phyloP scores from a whole-genome alignment of 2,113 vertebrate species.

The Ictidomys tridecemlineatus region DNA sequence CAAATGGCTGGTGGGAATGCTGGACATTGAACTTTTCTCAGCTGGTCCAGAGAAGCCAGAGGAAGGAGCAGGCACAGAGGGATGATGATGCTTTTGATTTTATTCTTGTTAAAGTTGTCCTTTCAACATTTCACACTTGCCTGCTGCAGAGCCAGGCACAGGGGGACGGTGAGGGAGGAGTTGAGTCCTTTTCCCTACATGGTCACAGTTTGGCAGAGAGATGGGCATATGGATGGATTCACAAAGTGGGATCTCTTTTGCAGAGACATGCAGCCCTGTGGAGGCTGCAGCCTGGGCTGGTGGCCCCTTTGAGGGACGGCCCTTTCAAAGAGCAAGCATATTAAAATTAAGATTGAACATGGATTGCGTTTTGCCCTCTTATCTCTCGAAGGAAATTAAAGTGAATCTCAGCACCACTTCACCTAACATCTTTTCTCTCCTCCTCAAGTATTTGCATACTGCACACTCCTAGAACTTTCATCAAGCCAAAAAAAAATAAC shows the following conservation, averaged over 20 bases:
- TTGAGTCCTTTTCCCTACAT: not conserved
- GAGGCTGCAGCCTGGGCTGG: not conserved
- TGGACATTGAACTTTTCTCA: not conserved
- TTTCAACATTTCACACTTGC: not conserved
- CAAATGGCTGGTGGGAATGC: not conserved
- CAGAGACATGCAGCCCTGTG: too few species aligned
- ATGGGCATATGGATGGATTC: too few species aligned
- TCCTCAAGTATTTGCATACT: not conserved
- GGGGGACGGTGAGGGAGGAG: not conserved
- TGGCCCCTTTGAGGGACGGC: not conserved
- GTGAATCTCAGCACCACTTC: not conserved
- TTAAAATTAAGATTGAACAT: not conserved
- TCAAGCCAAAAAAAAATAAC: not conserved
- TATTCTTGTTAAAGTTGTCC: not conserved
- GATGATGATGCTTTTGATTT: not conserved
- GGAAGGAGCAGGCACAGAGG: not conserved
- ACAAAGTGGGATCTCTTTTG: not conserved
- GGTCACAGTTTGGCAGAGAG: not conserved
- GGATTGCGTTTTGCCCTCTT: not conserved
- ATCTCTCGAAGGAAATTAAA: constrained; percentile 48
- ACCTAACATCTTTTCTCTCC: not conserved
- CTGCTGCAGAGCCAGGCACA: not conserved
- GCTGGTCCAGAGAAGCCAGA: too few species aligned
- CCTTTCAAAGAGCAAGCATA: not conserved
- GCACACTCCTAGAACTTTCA: not conserved